Evolutionary conservation across 1,140 invertebrate genomes (phyloP).

Genomic region (Bombus huntii): DNA sequence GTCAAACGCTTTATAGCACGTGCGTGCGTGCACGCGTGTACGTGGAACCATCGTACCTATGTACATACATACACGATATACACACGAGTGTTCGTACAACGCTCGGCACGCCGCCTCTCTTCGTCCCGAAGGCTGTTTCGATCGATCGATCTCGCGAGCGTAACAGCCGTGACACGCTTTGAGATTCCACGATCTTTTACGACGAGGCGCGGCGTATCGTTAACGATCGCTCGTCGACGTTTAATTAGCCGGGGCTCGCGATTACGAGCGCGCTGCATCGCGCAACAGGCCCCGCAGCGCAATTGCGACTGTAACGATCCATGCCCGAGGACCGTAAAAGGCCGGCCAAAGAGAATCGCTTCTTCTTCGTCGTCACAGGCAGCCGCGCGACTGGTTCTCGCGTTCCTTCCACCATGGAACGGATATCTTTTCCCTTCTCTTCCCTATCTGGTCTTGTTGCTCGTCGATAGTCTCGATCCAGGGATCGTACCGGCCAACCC

Average conservation of each 20-base stretch:
- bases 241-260: conserved; percentile 73
- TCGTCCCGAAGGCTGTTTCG: conserved; percentile 29
- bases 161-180: conserved; percentile 67
- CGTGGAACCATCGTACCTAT: not conserved
- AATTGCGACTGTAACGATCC: conserved; percentile 66
- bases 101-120: not conserved
- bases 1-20: conserved; percentile 10
- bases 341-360: conserved; percentile 45
- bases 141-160: conserved; percentile 56
- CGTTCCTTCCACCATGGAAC: not conserved
- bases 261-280: conserved; percentile 59
- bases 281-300: conserved; percentile 58
- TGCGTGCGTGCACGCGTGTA: not conserved
- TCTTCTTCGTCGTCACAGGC: conserved; percentile 37
- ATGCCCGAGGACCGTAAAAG: conserved; percentile 61
- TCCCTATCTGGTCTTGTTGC: not conserved
- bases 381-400: conserved; percentile 7
- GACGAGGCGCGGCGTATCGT: conserved; percentile 69
- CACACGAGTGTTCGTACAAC: not conserved
- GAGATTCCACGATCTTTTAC: conserved; percentile 69
- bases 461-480: not conserved
- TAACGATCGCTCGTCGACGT: conserved; percentile 75
- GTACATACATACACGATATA: too few species aligned
- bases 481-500: not conserved
- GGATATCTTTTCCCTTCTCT: not conserved